Evolutionary conservation across 2,113 vertebrate genomes (phyloP).

Genomic region (Chascanopsetta lugubris): DNA sequence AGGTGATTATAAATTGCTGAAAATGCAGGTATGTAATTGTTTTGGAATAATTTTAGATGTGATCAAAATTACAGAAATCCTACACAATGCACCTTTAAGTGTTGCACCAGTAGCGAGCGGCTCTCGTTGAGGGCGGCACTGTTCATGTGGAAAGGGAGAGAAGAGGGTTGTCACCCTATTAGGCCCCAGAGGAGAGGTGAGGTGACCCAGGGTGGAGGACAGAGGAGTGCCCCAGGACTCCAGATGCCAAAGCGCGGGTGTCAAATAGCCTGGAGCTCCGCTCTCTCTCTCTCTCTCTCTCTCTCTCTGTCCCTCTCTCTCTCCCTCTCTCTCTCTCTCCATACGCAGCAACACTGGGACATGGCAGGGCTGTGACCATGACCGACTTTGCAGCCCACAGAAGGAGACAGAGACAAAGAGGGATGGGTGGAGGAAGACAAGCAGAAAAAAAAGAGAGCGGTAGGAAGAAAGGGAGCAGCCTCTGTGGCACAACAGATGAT

Average conservation of each 20-base stretch:
- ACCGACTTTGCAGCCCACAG: constrained; percentile 77
- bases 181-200: constrained; percentile 70
- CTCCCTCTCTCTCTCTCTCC: too few relatives aligned
- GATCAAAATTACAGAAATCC: too few relatives aligned
- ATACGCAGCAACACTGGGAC: constrained; percentile 61
- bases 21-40: too few relatives aligned
- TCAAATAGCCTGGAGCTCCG: constrained; percentile 70
- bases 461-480: constrained; percentile 53
- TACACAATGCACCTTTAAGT: constrained; percentile 51
- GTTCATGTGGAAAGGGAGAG: constrained; percentile 52
- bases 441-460: constrained; percentile 28
- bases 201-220: constrained; percentile 75
- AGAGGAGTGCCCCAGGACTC: constrained; percentile 65
- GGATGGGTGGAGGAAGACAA: constrained; percentile 63
- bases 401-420: constrained; percentile 73
- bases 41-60: too few relatives aligned
- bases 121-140: constrained; percentile 44
- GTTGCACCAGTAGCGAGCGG: constrained; percentile 33
- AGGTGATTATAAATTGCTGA: too few relatives aligned
- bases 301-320: too few relatives aligned
- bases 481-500: constrained; percentile 57
- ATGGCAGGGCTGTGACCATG: constrained; percentile 75
- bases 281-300: too few relatives aligned
- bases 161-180: constrained; percentile 58
- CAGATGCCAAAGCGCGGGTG: constrained; percentile 66